Evolutionary conservation across 2,888 invertebrate species (phyloP).

Genomic region (Autographa gamma): DNA sequence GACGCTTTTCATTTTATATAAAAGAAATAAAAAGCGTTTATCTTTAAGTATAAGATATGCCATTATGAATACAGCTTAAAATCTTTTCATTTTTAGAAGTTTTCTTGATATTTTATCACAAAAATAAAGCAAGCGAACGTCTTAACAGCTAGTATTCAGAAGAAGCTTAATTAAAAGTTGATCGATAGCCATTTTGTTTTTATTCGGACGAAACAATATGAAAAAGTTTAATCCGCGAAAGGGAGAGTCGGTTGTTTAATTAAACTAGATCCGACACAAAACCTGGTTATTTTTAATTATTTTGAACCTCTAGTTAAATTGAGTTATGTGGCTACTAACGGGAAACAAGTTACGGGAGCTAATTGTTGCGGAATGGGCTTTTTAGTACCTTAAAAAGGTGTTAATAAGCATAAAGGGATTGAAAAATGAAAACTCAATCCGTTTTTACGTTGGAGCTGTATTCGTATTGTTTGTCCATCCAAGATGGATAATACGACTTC

Average conservation of each 20-base stretch:
- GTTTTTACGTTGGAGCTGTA: background rate
- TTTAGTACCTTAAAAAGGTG: constrained; percentile 21
- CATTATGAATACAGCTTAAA: constrained; percentile 18
- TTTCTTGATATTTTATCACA: constrained; percentile 40
- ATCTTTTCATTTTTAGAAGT: constrained; percentile 27
- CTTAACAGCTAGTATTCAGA: constrained; percentile 25
- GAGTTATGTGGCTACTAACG: constrained; percentile 65
- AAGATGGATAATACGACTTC: background rate
- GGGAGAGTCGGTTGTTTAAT: constrained; percentile 66
- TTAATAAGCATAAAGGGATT: constrained; percentile 15
- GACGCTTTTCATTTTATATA: background rate
- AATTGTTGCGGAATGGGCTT: constrained; percentile 64
- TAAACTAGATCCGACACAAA: constrained; percentile 69
- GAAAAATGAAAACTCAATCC: background rate
- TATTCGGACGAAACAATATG: constrained; percentile 49
- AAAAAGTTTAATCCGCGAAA: constrained; percentile 63
- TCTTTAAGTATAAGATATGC: background rate
- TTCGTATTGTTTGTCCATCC: background rate
- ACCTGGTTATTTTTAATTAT: constrained; percentile 73
- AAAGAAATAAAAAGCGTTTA: too few species aligned
- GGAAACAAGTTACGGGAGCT: constrained; percentile 56
- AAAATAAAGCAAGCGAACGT: constrained; percentile 41
- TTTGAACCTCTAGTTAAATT: constrained; percentile 66
- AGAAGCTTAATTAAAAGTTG: constrained; percentile 69
- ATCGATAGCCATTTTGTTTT: constrained; percentile 64